Evolutionary conservation across 1,140 invertebrate species (phyloP), one percentile per base, ranked within the genome.

Genomic region (Sarcophaga bullata): DNA sequence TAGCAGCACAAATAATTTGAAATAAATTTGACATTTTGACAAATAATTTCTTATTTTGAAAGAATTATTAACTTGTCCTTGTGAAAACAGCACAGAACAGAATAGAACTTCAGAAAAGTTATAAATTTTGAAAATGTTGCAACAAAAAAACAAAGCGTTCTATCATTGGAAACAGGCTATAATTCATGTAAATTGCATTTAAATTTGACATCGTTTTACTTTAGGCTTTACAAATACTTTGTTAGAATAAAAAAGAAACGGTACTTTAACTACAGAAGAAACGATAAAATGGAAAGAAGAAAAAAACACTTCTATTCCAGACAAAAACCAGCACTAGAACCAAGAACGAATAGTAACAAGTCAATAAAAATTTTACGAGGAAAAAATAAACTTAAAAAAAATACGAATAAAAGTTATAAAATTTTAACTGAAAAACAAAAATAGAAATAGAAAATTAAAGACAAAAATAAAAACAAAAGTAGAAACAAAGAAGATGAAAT

Each of bases 381-480:
- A 37, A 37, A 1, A 37, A 37, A 37, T 37, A 37, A 37, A 37
- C 25, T 37, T 37, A 37, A 37, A 37, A 37, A 37, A 37, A 1
- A 37, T 11, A 54, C 62, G 19, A 72, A 72, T 19, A 9, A 25
- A 72, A 72, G 62, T 25, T 25, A 72, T 72, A 37, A 37, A 37
- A 2, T 37, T 37, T 37, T n/a, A n/a, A n/a, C n/a, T n/a, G n/a
- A n/a, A 37, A 37, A 1, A 37, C 1, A 37, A 37, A 37, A 37
- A 4, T 4, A 37, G 4, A 37, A 37, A 37, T 37, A 9, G 8
- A 48, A 49, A 76, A 49, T 46, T 46, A n/a, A 76, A 76, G 46
- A 76, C 48, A 76, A 48, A 48, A 48, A 76, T 15, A 76, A 76
- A 73, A 13, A 58, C 7, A 73, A 17, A 76, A 76, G 48, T 76